phyloP scores from a whole-genome alignment of 2,797 vertebrate species.

The Syndactyla subalaris region DNA sequence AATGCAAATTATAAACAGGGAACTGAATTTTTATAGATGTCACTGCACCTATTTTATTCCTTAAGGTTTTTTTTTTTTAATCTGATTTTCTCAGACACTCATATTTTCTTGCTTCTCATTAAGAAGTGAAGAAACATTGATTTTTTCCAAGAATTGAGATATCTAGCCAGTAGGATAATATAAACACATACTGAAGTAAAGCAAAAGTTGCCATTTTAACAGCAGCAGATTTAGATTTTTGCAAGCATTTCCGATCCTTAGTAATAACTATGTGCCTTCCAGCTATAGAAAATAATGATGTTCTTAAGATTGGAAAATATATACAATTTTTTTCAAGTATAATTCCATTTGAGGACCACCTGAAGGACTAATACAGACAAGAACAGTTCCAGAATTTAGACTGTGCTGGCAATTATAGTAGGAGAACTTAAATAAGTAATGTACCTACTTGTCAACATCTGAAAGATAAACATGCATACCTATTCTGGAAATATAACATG shows the following conservation, averaged over 20 bases:
- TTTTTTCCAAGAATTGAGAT: background rate
- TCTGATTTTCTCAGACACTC: background rate
- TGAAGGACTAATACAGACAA: background rate
- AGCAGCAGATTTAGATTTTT: background rate
- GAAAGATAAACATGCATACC: background rate
- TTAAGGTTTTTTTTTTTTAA: background rate
- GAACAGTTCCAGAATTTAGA: background rate
- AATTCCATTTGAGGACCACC: background rate
- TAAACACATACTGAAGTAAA: background rate
- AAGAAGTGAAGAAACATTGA: background rate
- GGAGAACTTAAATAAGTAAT: background rate
- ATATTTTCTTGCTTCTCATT: background rate
- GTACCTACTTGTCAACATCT: background rate
- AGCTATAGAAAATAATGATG: background rate
- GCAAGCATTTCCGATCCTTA: background rate
- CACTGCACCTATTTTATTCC: background rate
- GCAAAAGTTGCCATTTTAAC: background rate
- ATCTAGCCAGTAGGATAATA: background rate
- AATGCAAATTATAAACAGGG: background rate
- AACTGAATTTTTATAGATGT: background rate
- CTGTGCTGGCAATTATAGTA: background rate
- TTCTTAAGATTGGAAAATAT: background rate
- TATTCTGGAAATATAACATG: background rate
- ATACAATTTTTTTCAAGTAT: background rate
- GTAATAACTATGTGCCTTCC: background rate